phyloP scores from a whole-genome alignment of 2,888 invertebrate species.

The Eristalis pertinax region DNA sequence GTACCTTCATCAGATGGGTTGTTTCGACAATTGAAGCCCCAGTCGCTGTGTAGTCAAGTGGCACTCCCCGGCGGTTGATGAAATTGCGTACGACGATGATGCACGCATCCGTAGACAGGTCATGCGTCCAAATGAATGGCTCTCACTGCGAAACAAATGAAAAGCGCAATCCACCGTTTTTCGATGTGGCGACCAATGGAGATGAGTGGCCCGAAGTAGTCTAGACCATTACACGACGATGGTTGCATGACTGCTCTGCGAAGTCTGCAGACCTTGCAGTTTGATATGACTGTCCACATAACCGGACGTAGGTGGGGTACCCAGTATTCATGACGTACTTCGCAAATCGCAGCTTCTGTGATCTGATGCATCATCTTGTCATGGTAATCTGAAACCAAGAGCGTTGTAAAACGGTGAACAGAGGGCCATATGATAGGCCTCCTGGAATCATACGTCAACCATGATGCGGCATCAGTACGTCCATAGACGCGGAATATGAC shows the following conservation, averaged over 20 bases:
- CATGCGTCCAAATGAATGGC: slow-evolving; percentile 27
- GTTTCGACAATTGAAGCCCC: neutral
- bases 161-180: no score
- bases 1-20: no score
- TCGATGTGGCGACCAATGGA: no score
- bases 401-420: slow-evolving; percentile 5
- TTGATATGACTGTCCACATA: slow-evolving; percentile 10
- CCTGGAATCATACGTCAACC: slow-evolving; percentile 23
- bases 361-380: slow-evolving; percentile 39
- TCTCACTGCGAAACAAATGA: no score
- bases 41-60: slow-evolving; percentile 21
- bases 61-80: slow-evolving; percentile 28
- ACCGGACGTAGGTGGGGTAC: slow-evolving; percentile 12
- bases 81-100: no score
- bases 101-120: slow-evolving; percentile 48
- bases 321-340: slow-evolving; percentile 36
- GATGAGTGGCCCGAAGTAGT: no score
- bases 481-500: no score
- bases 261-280: slow-evolving; percentile 34
- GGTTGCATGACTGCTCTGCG: slow-evolving; percentile 60
- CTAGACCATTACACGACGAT: slow-evolving; percentile 63
- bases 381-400: slow-evolving; percentile 14
- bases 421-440: slow-evolving; percentile 38
- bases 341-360: slow-evolving; percentile 22
- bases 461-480: no score